These are phyloP conservation scores for Latrodectus hesperus DNA, from an alignment of 2,888 invertebrate genomes.

Conservation along the genomic window DNA sequence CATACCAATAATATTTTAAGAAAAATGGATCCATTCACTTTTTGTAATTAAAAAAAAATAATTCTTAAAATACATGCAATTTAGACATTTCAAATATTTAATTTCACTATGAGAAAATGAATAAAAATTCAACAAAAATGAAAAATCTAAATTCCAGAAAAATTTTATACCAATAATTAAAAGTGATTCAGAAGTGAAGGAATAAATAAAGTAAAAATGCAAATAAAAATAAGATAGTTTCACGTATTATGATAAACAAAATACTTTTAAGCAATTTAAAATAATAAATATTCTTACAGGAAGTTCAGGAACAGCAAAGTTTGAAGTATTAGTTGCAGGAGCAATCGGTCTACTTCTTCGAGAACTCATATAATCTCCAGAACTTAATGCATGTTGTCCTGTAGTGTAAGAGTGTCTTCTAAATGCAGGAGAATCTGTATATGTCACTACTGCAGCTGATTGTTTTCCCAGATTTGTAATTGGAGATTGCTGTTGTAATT, in stretches of 20 bases:
- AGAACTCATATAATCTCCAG: slow-evolving; percentile 72
- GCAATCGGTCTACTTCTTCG: slow-evolving; percentile 63
- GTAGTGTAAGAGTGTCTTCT: slow-evolving; percentile 68
- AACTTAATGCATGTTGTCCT: slow-evolving; percentile 37
- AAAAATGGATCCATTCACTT: too few relatives aligned
- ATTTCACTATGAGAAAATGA: too few relatives aligned
- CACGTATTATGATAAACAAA: background rate
- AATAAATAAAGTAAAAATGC: background rate
- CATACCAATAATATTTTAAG: too few relatives aligned
- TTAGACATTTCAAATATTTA: too few relatives aligned
- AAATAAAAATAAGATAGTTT: background rate
- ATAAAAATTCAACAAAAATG: too few relatives aligned
- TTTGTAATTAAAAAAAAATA: too few relatives aligned
- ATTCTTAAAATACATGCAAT: too few relatives aligned
- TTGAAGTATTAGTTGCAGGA: slow-evolving; percentile 36
- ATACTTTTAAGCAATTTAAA: background rate
- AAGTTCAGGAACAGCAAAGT: slow-evolving; percentile 62
- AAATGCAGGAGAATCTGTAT: slow-evolving; percentile 37
- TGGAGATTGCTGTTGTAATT: background rate
- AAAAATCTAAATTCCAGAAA: too few relatives aligned
- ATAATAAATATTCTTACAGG: slow-evolving; percentile 49
- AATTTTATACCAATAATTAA: background rate
- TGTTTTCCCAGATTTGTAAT: slow-evolving; percentile 22
- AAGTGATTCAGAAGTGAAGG: background rate
- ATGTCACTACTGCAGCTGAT: background rate